phyloP scores from a whole-genome alignment of 2,888 invertebrate genomes.

The Ypsolopha sequella region DNA sequence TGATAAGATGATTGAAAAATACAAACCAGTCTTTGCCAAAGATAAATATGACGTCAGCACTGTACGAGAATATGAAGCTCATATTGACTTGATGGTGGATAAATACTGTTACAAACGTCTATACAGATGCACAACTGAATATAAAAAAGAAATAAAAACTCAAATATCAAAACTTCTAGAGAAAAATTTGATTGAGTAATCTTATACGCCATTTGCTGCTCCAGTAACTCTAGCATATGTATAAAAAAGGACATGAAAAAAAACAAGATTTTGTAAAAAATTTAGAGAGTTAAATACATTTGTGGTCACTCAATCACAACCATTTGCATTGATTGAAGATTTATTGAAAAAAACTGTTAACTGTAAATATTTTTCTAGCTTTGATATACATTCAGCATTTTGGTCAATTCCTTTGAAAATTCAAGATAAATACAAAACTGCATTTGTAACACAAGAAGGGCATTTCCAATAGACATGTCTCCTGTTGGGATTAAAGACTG shows the following conservation, averaged over 20 bases:
- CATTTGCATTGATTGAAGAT: conserved; percentile 26
- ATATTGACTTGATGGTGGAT: conserved; percentile 9
- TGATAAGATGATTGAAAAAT: not conserved
- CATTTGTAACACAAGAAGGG: too few species aligned
- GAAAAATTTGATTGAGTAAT: conserved; percentile 6
- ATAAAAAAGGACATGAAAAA: conserved; percentile 13
- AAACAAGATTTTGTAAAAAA: too few species aligned
- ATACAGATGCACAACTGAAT: conserved; percentile 8
- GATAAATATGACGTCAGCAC: conserved; percentile 11
- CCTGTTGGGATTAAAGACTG: conserved; percentile 21
- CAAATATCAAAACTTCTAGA: conserved; percentile 6
- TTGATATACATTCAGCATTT: conserved; percentile 33
- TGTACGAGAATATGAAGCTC: conserved; percentile 10
- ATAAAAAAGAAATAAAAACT: conserved; percentile 7
- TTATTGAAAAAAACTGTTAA: conserved; percentile 23
- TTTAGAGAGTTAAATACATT: too few species aligned
- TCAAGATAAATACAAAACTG: too few species aligned
- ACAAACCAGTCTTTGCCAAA: conserved; percentile 3
- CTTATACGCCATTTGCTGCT: conserved; percentile 4
- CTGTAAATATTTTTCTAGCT: conserved; percentile 23
- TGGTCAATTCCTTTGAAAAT: too few species aligned
- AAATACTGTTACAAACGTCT: conserved; percentile 10
- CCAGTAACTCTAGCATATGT: conserved; percentile 9
- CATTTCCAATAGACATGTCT: conserved; percentile 20
- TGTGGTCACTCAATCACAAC: conserved; percentile 19